Evolutionary conservation across 2,113 vertebrate species (phyloP).

Genomic region (Propithecus coquereli): DNA sequence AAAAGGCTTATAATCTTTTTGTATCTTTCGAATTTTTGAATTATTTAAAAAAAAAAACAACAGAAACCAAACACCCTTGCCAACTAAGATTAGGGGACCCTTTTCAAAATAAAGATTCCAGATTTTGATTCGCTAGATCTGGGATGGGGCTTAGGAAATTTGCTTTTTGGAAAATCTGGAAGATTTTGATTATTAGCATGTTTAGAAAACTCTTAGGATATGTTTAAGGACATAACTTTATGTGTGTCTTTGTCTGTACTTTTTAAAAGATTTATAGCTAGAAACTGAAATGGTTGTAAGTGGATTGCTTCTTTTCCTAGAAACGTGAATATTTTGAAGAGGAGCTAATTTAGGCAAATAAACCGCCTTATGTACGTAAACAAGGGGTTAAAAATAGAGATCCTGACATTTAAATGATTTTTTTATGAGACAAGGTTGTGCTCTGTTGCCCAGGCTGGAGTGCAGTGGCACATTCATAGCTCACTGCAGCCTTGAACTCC

Average conservation of each 20-base stretch:
- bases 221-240: neutral
- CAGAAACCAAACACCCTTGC: neutral
- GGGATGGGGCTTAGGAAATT: neutral
- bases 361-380: neutral
- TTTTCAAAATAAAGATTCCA: constrained; percentile 7
- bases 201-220: neutral
- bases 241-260: neutral
- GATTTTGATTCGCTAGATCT: neutral
- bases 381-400: neutral
- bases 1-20: neutral
- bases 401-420: neutral
- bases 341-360: constrained; percentile 1
- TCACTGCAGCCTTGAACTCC: too few species aligned
- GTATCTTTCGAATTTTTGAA: neutral
- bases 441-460: too few species aligned
- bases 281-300: neutral
- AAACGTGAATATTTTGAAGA: constrained; percentile 11
- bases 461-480: too few species aligned
- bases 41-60: neutral
- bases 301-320: neutral
- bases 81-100: neutral
- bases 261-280: neutral
- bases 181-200: neutral
- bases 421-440: too few species aligned
- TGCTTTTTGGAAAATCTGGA: neutral